A percentile compares a stretch with the other conserved stretches of the same genome.
Evolutionary conservation across 2,113 vertebrate species (phyloP).

Genomic region (Gyps fulvus): DNA sequence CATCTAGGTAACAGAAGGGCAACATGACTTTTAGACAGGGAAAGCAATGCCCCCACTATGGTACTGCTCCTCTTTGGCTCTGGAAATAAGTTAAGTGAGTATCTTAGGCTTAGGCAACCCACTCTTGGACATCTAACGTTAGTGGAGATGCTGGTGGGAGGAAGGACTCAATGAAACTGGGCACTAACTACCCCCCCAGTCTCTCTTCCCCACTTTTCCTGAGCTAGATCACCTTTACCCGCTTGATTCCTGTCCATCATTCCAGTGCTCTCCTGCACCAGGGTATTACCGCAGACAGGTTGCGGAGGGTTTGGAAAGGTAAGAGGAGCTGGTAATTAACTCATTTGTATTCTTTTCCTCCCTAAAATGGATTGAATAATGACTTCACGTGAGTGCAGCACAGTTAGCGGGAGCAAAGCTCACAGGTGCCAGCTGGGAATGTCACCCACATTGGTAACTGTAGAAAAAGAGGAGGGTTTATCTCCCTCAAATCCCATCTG

Average conservation of each 20-base stretch:
- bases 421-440: background rate
- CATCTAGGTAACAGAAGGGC: background rate
- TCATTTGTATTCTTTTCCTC: conserved; percentile 54
- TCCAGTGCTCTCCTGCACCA: background rate
- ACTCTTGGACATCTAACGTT: background rate
- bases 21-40: background rate
- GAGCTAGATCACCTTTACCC: background rate
- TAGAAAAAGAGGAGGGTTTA: background rate
- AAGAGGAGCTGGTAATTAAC: conserved; percentile 50
- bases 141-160: background rate
- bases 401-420: conserved; percentile 15
- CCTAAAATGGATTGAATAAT: conserved; percentile 55
- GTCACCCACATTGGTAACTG: background rate
- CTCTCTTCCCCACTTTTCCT: background rate
- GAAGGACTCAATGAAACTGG: background rate
- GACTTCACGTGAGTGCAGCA: background rate
- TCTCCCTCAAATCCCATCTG: background rate
- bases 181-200: background rate
- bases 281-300: conserved; percentile 7
- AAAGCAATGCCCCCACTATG: background rate
- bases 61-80: background rate
- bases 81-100: background rate
- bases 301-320: conserved; percentile 34
- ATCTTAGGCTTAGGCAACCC: fast-evolving
- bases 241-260: background rate